Percentiles rank a stretch among this genome's conserved stretches.
phyloP scores from a whole-genome alignment of 2,797 vertebrate species.

The Acanthornis magna region DNA sequence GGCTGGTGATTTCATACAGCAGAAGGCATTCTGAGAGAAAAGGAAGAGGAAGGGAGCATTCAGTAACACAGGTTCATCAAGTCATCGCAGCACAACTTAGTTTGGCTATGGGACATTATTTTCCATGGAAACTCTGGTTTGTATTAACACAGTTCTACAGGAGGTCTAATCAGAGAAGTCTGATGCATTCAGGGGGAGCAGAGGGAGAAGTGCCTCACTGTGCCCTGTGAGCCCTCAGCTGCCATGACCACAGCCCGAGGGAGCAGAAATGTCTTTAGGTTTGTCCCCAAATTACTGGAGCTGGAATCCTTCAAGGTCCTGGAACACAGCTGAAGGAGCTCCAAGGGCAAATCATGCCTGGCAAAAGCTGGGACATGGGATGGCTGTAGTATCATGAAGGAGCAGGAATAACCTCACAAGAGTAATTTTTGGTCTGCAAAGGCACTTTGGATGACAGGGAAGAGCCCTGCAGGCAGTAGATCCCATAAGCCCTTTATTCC shows the following conservation, averaged over 20 bases:
- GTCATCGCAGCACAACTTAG: neutral
- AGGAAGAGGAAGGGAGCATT: neutral
- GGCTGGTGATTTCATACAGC: neutral
- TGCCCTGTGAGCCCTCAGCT: fast-evolving
- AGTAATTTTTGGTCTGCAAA: fast-evolving
- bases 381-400: fast-evolving
- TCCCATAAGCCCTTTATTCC: neutral
- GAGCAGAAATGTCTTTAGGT: neutral
- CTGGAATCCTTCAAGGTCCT: neutral
- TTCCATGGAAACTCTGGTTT: slow-evolving; percentile 26
- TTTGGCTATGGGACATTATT: neutral
- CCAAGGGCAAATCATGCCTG: neutral
- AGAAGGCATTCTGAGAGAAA: neutral
- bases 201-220: fast-evolving
- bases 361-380: fast-evolving
- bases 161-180: neutral
- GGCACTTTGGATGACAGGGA: fast-evolving
- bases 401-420: neutral
- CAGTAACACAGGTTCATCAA: neutral
- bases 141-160: neutral
- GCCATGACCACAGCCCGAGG: fast-evolving
- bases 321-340: neutral
- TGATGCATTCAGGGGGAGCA: neutral
- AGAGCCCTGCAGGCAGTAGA: neutral
- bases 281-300: neutral